phyloP scores from a whole-genome alignment of 2,113 vertebrate genomes.

The Pseudopipra pipra region DNA sequence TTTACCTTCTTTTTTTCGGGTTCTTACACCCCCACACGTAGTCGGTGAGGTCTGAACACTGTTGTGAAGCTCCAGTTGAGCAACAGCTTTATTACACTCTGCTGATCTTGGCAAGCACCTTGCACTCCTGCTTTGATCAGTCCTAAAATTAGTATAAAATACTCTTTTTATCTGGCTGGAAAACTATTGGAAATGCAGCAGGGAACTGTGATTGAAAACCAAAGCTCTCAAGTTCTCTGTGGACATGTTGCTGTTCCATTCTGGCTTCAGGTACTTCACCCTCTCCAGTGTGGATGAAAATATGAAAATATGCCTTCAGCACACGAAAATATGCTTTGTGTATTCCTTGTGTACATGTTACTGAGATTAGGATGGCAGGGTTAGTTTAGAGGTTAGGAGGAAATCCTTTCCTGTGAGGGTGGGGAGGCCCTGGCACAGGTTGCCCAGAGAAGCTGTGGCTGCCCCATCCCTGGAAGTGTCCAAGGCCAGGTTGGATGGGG shows the following conservation, averaged over 20 bases:
- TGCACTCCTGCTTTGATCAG: background rate
- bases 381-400: too few species aligned
- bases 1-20: background rate
- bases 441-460: background rate
- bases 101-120: background rate
- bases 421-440: too few species aligned
- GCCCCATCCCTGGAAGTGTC: background rate
- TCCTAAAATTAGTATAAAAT: background rate
- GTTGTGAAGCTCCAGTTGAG: background rate
- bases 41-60: background rate
- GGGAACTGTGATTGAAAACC: background rate
- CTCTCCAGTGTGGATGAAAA: background rate
- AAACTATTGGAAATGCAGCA: background rate
- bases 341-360: background rate
- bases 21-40: background rate
- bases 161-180: background rate
- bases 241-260: background rate
- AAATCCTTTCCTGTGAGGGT: background rate
- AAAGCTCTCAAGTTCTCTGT: background rate
- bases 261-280: background rate
- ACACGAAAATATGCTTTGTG: accelerated
- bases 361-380: background rate
- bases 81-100: background rate
- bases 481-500: background rate
- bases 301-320: too few species aligned